Conservation (phyloP, 30 jellyfish, hydroid and myxozoan species). For the Pelagia noctiluca region DNA sequence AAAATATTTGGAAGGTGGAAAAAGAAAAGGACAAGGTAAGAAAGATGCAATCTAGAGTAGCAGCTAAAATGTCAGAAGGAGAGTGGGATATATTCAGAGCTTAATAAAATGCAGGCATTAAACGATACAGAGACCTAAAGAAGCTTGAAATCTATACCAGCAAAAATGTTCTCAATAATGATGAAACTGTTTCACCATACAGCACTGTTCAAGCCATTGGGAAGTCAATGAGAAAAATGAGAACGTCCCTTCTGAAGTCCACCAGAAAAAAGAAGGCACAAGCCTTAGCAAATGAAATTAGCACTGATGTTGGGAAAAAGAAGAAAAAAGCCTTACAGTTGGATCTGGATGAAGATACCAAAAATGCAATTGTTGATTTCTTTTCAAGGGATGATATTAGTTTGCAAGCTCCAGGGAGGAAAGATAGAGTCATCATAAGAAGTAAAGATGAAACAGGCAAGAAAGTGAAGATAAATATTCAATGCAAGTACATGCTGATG, state of each 20-base stretch:
- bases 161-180: conserved; percentile 12
- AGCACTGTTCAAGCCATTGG: conserved; percentile 62
- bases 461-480: conserved; percentile 34
- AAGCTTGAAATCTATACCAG: conserved; percentile 20
- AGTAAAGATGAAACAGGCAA: conserved; percentile 27
- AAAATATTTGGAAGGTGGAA: conserved; percentile 44
- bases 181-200: conserved; percentile 30
- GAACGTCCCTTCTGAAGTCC: conserved; percentile 41
- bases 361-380: conserved; percentile 31
- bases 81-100: conserved; percentile 41
- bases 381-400: conserved; percentile 34
- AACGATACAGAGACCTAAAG: conserved; percentile 49
- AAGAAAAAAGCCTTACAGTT: conserved; percentile 13
- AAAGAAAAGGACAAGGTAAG: conserved; percentile 52
- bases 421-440: conserved; percentile 35
- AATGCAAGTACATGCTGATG: conserved; percentile 55
- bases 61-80: conserved; percentile 44
- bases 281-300: conserved; percentile 57
- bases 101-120: conserved; percentile 24
- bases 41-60: conserved; percentile 51
- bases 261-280: conserved; percentile 53
- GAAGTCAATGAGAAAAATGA: conserved; percentile 53
- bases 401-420: conserved; percentile 64
- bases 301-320: conserved; percentile 24
- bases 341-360: conserved; percentile 55